Percentiles rank a stretch among this genome's conserved stretches.
phyloP scores from a whole-genome alignment of 2,113 vertebrate genomes.

The Solea solea region DNA sequence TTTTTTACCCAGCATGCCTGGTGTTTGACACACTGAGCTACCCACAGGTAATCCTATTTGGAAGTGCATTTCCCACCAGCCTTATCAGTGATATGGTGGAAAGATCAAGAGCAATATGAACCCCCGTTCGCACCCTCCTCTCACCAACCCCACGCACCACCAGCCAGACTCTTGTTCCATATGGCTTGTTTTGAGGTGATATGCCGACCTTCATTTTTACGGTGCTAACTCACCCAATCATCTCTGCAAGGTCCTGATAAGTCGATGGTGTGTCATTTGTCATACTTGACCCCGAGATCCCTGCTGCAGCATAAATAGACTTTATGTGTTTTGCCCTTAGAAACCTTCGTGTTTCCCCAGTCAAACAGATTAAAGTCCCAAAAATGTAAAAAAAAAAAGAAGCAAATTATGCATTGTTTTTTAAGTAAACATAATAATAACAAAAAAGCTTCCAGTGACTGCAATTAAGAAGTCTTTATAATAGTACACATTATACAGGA shows the following conservation, averaged over 20 bases:
- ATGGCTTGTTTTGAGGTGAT: slow-evolving; percentile 60
- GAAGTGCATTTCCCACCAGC: slow-evolving; percentile 64
- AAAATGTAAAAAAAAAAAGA: neutral
- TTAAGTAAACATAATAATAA: slow-evolving; percentile 8
- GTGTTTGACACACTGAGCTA: slow-evolving; percentile 67
- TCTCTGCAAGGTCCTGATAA: slow-evolving; percentile 78
- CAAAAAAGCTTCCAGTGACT: slow-evolving; percentile 13
- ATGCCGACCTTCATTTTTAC: slow-evolving; percentile 77
- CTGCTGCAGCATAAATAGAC: slow-evolving; percentile 61
- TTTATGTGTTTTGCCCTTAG: slow-evolving; percentile 45
- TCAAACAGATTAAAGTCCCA: neutral
- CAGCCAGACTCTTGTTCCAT: slow-evolving; percentile 40
- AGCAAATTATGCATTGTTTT: slow-evolving; percentile 8
- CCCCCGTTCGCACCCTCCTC: slow-evolving; percentile 19
- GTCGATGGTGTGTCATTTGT: slow-evolving; percentile 77
- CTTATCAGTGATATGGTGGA: slow-evolving; percentile 73
- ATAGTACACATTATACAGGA: slow-evolving; percentile 13
- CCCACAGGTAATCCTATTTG: slow-evolving; percentile 77
- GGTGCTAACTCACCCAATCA: slow-evolving; percentile 49
- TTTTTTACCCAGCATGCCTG: slow-evolving; percentile 63
- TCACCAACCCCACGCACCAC: neutral
- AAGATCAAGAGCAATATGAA: slow-evolving; percentile 65
- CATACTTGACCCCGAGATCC: slow-evolving; percentile 75
- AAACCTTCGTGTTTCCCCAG: slow-evolving; percentile 20
- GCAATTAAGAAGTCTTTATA: slow-evolving; percentile 6